Evolutionary conservation across 2,888 invertebrate species (phyloP).

Genomic region (Standfussiana lucernea): DNA sequence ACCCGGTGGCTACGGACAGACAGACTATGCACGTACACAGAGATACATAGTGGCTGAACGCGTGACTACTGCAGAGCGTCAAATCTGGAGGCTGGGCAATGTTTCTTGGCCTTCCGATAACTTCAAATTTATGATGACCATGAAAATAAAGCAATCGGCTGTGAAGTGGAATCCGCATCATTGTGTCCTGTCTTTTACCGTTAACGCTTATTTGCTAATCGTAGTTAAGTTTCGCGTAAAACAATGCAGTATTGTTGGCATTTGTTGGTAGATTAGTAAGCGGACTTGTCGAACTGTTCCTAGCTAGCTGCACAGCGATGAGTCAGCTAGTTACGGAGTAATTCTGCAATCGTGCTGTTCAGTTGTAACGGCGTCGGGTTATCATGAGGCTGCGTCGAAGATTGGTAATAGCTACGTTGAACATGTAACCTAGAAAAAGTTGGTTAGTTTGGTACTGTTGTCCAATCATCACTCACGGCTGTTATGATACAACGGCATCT

Average conservation of each 20-base stretch:
- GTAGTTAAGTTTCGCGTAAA: constrained; percentile 48
- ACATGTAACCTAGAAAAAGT: constrained; percentile 31
- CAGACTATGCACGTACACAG: constrained; percentile 26
- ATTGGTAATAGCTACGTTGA: constrained; percentile 42
- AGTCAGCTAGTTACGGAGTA: constrained; percentile 50
- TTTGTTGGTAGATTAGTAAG: constrained; percentile 41
- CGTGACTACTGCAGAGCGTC: constrained; percentile 14
- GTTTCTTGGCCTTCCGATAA: constrained; percentile 14
- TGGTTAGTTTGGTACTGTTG: not conserved
- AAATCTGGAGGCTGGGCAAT: constrained; percentile 8
- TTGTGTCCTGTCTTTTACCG: constrained; percentile 45
- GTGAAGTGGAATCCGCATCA: constrained; percentile 56
- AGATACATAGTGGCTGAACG: constrained; percentile 21
- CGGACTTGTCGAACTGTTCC: constrained; percentile 8
- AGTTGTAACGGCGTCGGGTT: constrained; percentile 38
- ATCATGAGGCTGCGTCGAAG: constrained; percentile 23
- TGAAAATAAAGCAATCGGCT: constrained; percentile 52
- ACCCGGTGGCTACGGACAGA: constrained; percentile 16
- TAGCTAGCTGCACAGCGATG: constrained; percentile 42
- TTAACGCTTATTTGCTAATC: constrained; percentile 46
- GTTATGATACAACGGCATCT: not conserved
- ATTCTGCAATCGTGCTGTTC: constrained; percentile 49
- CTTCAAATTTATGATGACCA: constrained; percentile 33
- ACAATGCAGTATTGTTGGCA: constrained; percentile 34
- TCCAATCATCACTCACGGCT: constrained; percentile 1